Evolutionary conservation across 2,888 invertebrate genomes (phyloP), one percentile per base, ranked within the genome.

Genomic region (Diadegma fenestrale): DNA sequence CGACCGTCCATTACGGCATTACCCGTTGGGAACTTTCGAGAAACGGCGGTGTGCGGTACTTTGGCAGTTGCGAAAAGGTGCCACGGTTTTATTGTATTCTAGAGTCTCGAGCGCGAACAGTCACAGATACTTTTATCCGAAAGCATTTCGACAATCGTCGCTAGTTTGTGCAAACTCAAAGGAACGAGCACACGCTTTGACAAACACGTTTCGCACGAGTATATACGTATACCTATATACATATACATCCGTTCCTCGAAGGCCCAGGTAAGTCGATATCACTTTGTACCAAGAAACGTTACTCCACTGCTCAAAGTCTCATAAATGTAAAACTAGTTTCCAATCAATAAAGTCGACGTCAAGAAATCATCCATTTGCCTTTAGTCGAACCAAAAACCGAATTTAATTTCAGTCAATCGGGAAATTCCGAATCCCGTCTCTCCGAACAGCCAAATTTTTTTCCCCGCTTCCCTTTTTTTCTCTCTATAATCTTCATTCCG

Each of bases 11-110:
- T 85, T 85, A 79, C 73, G 85, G 85, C 85, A 92, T 90, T 90
- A 89, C 87, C 89, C 89, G 87, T 85, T 88, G 88, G 88, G 92
- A 92, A 92, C 89, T 91, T 92, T 92, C 92, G 91, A 92, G 92
- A 92, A 92, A 90, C 87, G 87, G 82, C 87, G 87, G 82, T 82
- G 76, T 48, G 69, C 26, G 58, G 14, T 22, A 80, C 51, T 81
- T 78, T 45, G 63, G 61, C 72, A 76, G 76, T 86, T 48, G 66
- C 51, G 63, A 54, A 75, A 26, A 30, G 33, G 30, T 26, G 26
- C 33, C 37, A 78, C 66, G 58, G 43, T 43, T 84, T 73, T 63
- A 73, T 41, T 63, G 43, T 51, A 76, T 82, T 33, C 69, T 69
- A 75, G 37, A 72, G 41, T 61, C 64, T 66, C 77, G 63, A 22